These are phyloP conservation scores for Cecropterus lyciades DNA, from an alignment of 1,140 invertebrate species.

Conservation along the genomic window DNA sequence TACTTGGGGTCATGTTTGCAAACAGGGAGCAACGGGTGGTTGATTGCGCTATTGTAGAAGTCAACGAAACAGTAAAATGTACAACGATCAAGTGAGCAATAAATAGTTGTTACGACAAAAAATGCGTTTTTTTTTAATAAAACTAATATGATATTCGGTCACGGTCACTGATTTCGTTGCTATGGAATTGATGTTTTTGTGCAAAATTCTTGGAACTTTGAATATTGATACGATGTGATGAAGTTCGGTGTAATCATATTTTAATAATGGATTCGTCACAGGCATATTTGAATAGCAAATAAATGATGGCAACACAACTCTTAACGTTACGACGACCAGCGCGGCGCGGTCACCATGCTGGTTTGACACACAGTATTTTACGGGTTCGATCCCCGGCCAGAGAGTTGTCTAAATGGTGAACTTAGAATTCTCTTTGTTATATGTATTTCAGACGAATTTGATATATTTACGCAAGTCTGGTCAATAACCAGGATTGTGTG, in stretches of 20 bases:
- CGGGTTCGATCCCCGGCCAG: too few relatives aligned
- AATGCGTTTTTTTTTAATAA: conserved; percentile 2
- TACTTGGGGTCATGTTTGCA: conserved; percentile 63
- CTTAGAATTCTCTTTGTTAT: too few relatives aligned
- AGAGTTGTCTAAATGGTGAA: too few relatives aligned
- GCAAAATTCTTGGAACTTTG: conserved; percentile 26
- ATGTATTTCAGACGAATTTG: too few relatives aligned
- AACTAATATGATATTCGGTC: conserved; percentile 21
- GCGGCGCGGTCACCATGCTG: too few relatives aligned
- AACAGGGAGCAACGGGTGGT: conserved; percentile 65
- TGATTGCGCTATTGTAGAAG: conserved; percentile 71
- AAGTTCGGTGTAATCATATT: conserved; percentile 2
- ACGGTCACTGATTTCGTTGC: conserved; percentile 9
- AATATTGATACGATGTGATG: conserved; percentile 1
- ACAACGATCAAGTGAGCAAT: conserved; percentile 39
- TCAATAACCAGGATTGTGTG: too few relatives aligned
- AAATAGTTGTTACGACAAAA: conserved; percentile 6
- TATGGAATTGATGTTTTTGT: conserved; percentile 24
- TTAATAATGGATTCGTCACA: conserved; percentile 2
- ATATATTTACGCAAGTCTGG: too few relatives aligned
- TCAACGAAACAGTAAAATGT: conserved; percentile 45
- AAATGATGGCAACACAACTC: background rate
- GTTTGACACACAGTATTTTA: too few relatives aligned
- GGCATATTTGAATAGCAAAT: background rate
- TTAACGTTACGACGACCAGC: too few relatives aligned